Conservation (phyloP, 2,888 invertebrate genomes). For the Diadegma fenestrale region DNA sequence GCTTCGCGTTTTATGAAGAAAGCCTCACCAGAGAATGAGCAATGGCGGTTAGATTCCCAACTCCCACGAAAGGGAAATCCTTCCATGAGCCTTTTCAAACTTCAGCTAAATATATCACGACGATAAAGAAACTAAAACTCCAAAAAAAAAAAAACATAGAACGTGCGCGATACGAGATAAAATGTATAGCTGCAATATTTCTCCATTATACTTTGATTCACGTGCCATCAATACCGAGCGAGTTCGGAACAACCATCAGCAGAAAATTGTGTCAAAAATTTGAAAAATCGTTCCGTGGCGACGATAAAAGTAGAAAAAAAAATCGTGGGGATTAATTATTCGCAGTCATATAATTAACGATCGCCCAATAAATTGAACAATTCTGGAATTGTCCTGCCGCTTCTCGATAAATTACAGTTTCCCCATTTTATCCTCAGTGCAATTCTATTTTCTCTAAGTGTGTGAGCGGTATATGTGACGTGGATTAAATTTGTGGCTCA, state of each 20-base stretch:
- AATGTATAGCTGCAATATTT: neutral
- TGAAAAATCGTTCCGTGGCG: neutral
- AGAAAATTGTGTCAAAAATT: neutral
- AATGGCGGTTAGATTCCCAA: constrained; percentile 2
- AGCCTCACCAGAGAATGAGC: neutral
- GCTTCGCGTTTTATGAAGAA: constrained; percentile 7
- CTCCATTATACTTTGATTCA: neutral
- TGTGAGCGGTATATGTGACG: constrained; percentile 7
- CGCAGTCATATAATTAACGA: constrained; percentile 48
- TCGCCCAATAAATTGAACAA: constrained; percentile 57
- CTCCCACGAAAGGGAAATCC: neutral
- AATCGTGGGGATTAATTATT: constrained; percentile 43
- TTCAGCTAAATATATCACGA: neutral
- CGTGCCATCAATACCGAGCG: neutral
- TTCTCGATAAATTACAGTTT: constrained; percentile 35
- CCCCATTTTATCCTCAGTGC: neutral
- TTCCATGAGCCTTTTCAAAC: neutral
- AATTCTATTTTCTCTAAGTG: constrained; percentile 1
- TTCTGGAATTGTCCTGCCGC: constrained; percentile 31
- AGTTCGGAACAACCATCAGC: neutral
- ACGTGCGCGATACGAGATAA: neutral
- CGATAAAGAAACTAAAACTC: neutral
- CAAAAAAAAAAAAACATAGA: neutral
- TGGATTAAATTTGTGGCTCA: constrained; percentile 78
- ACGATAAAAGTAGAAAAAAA: neutral